A percentile compares a stretch with the other conserved stretches of the same genome.
These are phyloP conservation scores for Chaetura pelagica DNA, from an alignment of 2,113 vertebrate genomes.

Conservation along the genomic window DNA sequence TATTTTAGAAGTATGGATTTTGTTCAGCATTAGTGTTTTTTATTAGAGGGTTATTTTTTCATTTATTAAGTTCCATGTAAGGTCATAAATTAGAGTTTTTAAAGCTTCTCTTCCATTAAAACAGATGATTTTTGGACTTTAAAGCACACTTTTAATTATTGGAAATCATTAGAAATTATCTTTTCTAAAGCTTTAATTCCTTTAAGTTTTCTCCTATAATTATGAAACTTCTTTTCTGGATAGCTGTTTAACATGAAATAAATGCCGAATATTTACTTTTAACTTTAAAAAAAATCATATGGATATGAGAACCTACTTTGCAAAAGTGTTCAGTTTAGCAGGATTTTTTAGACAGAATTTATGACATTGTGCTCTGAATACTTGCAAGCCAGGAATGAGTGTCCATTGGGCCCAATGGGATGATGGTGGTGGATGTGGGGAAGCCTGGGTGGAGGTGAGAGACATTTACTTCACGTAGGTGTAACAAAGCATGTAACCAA, in stretches of 20 bases:
- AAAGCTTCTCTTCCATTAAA: neutral
- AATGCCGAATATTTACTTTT: neutral
- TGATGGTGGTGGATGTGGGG: no score
- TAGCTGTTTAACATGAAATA: neutral
- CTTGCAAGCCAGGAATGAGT: neutral
- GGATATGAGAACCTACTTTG: neutral
- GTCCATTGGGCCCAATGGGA: rapidly evolving
- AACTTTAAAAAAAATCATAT: neutral
- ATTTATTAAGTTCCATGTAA: neutral
- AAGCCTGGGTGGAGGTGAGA: neutral
- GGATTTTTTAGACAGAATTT: neutral
- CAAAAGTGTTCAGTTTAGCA: neutral
- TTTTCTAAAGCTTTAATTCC: neutral
- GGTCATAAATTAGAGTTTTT: neutral
- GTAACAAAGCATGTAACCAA: neutral
- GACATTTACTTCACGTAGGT: neutral
- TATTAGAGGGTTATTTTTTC: neutral
- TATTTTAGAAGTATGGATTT: neutral
- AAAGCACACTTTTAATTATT: neutral
- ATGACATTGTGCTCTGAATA: neutral
- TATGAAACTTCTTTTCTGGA: neutral
- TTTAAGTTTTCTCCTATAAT: neutral
- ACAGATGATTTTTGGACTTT: neutral
- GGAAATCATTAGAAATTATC: neutral
- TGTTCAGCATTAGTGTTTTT: neutral